A percentile compares a stretch with the other conserved stretches of the same genome.
These are phyloP conservation scores for Micoletzkya japonica DNA, from an alignment of 2,888 invertebrate species.

Conservation along the genomic window DNA sequence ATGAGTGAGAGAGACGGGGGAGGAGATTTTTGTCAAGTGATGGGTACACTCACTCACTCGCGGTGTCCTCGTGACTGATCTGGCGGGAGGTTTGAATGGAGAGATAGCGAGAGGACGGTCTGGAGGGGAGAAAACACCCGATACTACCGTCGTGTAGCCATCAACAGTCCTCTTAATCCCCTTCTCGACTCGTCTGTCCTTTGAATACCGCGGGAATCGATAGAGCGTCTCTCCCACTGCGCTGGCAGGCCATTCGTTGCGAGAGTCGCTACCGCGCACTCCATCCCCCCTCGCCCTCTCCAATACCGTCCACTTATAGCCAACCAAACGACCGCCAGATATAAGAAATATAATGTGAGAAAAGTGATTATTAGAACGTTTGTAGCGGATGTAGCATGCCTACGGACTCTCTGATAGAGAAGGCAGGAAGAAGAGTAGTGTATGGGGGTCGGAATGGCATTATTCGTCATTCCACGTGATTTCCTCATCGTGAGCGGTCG, in stretches of 20 bases:
- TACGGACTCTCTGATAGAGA: too few relatives aligned
- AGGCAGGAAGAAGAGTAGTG: too few relatives aligned
- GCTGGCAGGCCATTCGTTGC: not conserved
- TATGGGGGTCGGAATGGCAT: too few relatives aligned
- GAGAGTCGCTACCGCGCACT: slow-evolving; percentile 2
- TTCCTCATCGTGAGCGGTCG: not conserved
- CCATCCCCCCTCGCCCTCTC: not conserved
- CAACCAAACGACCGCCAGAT: too few relatives aligned
- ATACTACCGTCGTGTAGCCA: too few relatives aligned
- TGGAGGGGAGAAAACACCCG: not conserved
- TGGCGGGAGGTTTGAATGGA: not conserved
- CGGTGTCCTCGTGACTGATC: not conserved
- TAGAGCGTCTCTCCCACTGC: not conserved
- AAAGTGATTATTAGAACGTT: too few relatives aligned
- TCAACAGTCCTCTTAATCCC: too few relatives aligned
- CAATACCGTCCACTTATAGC: too few relatives aligned
- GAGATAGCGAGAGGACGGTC: not conserved
- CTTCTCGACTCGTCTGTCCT: too few relatives aligned
- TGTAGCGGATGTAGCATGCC: too few relatives aligned
- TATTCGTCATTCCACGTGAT: not conserved
- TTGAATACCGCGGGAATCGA: slow-evolving; percentile 11
- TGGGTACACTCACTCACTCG: slow-evolving; percentile 8
- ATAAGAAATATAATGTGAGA: too few relatives aligned
- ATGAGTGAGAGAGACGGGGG: not conserved
- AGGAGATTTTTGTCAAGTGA: not conserved